Evolutionary conservation across 2,797 vertebrate species (phyloP).

Genomic region (Sebastes iracundus): DNA sequence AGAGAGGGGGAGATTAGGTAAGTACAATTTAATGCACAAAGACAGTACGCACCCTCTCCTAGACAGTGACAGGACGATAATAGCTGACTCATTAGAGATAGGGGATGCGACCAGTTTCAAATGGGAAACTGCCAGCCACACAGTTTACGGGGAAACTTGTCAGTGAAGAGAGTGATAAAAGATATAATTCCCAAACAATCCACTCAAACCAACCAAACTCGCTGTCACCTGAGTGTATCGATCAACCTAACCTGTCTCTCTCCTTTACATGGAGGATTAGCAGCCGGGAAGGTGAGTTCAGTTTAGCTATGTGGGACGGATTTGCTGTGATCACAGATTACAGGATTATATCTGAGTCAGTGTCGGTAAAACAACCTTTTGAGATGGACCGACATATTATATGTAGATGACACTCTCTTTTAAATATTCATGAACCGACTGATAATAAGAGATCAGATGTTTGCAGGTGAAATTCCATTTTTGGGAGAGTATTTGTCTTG

Average conservation of each 20-base stretch:
- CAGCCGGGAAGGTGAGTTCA: slow-evolving; percentile 77
- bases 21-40: slow-evolving; percentile 43
- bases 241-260: slow-evolving; percentile 36
- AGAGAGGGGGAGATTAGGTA: background rate
- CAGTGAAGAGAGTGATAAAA: background rate
- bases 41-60: slow-evolving; percentile 18
- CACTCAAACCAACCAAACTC: background rate
- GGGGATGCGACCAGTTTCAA: background rate
- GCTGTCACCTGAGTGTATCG: slow-evolving; percentile 1
- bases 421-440: background rate
- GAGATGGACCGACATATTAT: background rate
- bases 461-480: background rate
- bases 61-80: slow-evolving; percentile 28
- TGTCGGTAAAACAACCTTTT: slow-evolving; percentile 40
- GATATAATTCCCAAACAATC: background rate
- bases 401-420: background rate
- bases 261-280: slow-evolving; percentile 73
- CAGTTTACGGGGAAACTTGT: background rate
- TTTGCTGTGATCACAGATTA: slow-evolving; percentile 78
- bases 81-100: slow-evolving; percentile 40
- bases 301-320: slow-evolving; percentile 75
- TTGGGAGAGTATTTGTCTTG: too few species aligned
- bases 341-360: slow-evolving; percentile 76
- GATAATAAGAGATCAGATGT: background rate
- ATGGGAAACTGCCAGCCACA: background rate